Evolutionary conservation across 2,113 vertebrate genomes (phyloP).

Genomic region (Mungos mungo): DNA sequence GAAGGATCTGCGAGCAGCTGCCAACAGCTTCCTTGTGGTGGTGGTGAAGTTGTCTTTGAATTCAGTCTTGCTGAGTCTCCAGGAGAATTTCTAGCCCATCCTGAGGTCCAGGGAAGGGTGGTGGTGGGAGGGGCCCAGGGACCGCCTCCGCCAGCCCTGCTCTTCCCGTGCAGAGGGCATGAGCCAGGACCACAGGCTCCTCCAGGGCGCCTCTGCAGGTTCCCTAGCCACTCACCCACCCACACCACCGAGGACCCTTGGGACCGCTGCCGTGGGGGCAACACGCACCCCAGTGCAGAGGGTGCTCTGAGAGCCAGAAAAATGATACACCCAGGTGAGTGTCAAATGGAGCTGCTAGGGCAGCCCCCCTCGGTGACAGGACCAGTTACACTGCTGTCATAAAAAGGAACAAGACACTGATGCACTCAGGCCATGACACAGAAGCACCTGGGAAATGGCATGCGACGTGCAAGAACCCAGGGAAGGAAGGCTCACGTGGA

Average conservation of each 20-base stretch:
- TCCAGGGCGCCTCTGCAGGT: background rate
- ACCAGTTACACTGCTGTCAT: too few relatives aligned
- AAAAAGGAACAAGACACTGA: too few relatives aligned
- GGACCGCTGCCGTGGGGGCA: rapidly evolving
- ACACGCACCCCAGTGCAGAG: background rate
- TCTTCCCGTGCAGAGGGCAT: too few relatives aligned
- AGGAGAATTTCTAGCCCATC: conserved; percentile 96
- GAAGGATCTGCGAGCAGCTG: conserved; percentile 95
- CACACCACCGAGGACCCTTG: rapidly evolving
- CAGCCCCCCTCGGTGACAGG: too few relatives aligned
- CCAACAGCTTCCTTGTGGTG: conserved; percentile 89
- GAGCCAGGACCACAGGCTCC: background rate
- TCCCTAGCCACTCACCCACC: background rate
- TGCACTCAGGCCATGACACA: too few relatives aligned
- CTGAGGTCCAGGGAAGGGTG: conserved; percentile 77
- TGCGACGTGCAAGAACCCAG: too few relatives aligned
- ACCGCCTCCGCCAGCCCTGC: background rate
- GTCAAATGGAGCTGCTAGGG: background rate
- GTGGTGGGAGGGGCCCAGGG: background rate
- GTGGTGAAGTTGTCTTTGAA: conserved; percentile 90
- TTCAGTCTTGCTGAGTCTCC: conserved; percentile 91
- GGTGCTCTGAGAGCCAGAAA: too few relatives aligned
- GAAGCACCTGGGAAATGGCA: too few relatives aligned
- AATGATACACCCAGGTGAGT: background rate
- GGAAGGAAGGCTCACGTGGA: too few relatives aligned